These are phyloP conservation scores for Hypsibius dujardini DNA, from an alignment of 1,140 invertebrate genomes.

Conservation along the genomic window DNA sequence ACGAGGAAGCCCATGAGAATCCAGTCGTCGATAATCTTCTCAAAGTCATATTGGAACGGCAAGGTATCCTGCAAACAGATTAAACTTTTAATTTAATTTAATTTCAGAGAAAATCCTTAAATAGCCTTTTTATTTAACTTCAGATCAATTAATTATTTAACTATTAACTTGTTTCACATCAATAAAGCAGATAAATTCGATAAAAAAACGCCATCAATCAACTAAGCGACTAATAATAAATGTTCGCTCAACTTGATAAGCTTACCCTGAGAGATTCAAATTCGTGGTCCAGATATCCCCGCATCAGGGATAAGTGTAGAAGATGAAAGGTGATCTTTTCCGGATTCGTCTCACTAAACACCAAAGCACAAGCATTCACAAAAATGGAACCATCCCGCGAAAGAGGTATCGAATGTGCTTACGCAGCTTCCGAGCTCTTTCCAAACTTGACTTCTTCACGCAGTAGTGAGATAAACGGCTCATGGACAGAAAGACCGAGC, in stretches of 20 bases:
- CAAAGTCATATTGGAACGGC: slow-evolving; percentile 57
- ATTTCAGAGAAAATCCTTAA: slow-evolving; percentile 25
- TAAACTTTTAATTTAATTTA: slow-evolving; percentile 51
- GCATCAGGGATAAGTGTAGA: slow-evolving; percentile 68
- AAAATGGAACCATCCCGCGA: too few relatives aligned
- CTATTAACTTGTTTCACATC: too few relatives aligned
- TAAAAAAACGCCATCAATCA: too few relatives aligned
- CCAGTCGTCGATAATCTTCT: slow-evolving; percentile 56
- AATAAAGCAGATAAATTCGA: too few relatives aligned
- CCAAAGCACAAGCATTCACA: too few relatives aligned
- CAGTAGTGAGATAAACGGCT: slow-evolving; percentile 76
- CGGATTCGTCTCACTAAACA: slow-evolving; percentile 39
- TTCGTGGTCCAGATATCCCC: slow-evolving; percentile 82
- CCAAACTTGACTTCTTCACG: slow-evolving; percentile 59
- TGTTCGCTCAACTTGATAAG: too few relatives aligned
- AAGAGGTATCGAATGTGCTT: too few relatives aligned
- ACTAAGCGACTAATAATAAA: too few relatives aligned
- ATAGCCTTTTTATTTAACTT: slow-evolving; percentile 15
- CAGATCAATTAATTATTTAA: too few relatives aligned
- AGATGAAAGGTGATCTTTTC: slow-evolving; percentile 83
- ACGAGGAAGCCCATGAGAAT: slow-evolving; percentile 85
- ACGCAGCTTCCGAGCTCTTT: neutral
- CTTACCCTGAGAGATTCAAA: slow-evolving; percentile 47
- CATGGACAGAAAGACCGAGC: slow-evolving; percentile 75
- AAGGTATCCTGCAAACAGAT: too few relatives aligned